Evolutionary conservation across 2,888 invertebrate species (phyloP).

Genomic region (Desoria tigrina): DNA sequence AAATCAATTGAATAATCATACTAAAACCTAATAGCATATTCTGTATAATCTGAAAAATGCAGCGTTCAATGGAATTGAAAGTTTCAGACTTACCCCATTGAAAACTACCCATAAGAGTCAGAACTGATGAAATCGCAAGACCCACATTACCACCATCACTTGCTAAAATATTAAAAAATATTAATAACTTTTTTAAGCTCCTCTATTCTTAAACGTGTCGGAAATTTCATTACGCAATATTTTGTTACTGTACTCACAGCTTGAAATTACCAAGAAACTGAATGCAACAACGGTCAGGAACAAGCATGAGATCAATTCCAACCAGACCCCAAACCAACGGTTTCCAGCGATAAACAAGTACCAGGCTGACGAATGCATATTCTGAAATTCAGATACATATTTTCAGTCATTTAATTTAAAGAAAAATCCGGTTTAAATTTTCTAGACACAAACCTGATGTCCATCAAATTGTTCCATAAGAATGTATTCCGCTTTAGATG

Average conservation of each 20-base stretch:
- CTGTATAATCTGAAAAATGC: neutral
- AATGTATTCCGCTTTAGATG: conserved; percentile 77
- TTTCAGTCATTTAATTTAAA: no score
- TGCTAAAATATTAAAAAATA: no score
- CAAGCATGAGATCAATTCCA: conserved; percentile 83
- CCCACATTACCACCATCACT: conserved; percentile 41
- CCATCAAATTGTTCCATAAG: conserved; percentile 74
- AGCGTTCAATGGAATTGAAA: no score
- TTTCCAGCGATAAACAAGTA: conserved; percentile 85
- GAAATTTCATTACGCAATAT: no score
- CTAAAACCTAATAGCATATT: conserved; percentile 59
- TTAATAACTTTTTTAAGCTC: no score
- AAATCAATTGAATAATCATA: conserved; percentile 18
- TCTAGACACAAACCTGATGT: conserved; percentile 62
- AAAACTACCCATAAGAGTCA: conserved; percentile 44
- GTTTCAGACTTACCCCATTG: conserved; percentile 65
- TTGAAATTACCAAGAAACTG: conserved; percentile 12
- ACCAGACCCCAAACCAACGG: conserved; percentile 89
- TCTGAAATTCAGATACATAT: conserved; percentile 17
- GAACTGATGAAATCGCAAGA: conserved; percentile 48
- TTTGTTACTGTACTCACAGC: no score
- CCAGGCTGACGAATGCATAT: conserved; percentile 82
- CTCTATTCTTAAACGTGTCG: no score
- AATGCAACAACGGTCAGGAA: conserved; percentile 84
- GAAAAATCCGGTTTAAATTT: no score